Conservation (phyloP, 2,797 vertebrate species). For the Margarornis squamiger region DNA sequence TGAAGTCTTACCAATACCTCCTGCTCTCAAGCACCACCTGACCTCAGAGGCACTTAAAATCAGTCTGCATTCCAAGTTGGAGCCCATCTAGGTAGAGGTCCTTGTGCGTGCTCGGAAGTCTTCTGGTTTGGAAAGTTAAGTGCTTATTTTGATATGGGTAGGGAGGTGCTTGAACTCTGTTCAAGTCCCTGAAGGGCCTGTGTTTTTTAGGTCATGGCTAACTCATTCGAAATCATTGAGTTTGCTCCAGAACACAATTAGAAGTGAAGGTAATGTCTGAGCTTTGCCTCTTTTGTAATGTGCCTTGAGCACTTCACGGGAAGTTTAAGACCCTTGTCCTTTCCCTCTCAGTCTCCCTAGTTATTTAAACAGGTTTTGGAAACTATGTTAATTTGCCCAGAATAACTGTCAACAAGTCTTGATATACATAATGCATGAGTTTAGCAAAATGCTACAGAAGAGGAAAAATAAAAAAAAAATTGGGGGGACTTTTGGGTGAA, state of each 20-base stretch:
- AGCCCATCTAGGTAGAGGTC: slow-evolving; percentile 26
- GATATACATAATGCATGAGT: not conserved
- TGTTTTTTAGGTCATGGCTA: slow-evolving; percentile 40
- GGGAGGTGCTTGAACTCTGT: slow-evolving; percentile 38
- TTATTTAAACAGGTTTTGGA: not conserved
- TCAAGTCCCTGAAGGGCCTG: slow-evolving; percentile 45
- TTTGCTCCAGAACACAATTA: slow-evolving; percentile 17
- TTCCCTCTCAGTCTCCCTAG: not conserved
- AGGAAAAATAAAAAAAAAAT: not conserved
- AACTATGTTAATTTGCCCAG: not conserved
- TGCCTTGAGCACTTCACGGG: not conserved
- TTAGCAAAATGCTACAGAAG: not conserved
- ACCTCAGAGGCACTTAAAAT: slow-evolving; percentile 45
- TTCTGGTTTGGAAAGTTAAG: slow-evolving; percentile 50
- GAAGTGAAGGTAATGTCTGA: not conserved
- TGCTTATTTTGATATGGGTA: slow-evolving; percentile 49
- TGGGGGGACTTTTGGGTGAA: not conserved
- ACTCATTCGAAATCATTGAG: slow-evolving; percentile 10
- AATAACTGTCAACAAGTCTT: not conserved
- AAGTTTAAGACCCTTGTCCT: not conserved
- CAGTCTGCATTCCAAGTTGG: slow-evolving; percentile 47
- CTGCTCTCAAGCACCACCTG: slow-evolving; percentile 58
- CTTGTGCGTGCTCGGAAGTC: slow-evolving; percentile 52
- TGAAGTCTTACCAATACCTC: slow-evolving; percentile 1
- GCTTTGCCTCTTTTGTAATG: not conserved